phyloP scores from a whole-genome alignment of 1,140 invertebrate species.

The Microplitis mediator region DNA sequence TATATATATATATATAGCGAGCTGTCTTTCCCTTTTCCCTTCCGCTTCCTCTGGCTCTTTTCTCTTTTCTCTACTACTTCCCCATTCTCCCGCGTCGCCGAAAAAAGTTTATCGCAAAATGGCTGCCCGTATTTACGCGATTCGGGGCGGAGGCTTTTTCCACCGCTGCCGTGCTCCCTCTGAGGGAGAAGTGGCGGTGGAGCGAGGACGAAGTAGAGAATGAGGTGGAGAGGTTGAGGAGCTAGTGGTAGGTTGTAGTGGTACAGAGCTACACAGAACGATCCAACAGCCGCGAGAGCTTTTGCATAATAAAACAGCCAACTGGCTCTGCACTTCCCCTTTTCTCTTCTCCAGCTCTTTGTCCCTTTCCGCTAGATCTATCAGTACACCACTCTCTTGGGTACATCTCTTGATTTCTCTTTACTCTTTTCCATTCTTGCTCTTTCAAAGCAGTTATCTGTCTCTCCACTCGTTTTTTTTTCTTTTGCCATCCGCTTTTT shows the following conservation, averaged over 20 bases:
- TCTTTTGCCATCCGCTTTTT: background rate
- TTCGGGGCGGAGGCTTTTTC: constrained; percentile 60
- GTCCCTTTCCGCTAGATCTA: constrained; percentile 18
- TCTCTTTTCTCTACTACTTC: constrained; percentile 23
- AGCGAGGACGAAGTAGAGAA: background rate
- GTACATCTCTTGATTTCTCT: background rate
- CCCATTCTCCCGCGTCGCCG: constrained; percentile 14
- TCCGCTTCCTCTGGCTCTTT: no score
- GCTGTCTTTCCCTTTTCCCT: background rate
- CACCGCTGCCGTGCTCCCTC: constrained; percentile 40
- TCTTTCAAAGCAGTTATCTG: constrained; percentile 22
- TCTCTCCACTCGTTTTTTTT: constrained; percentile 9
- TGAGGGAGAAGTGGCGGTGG: constrained; percentile 8
- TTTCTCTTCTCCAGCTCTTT: constrained; percentile 17
- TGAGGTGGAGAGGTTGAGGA: background rate
- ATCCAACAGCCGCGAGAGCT: constrained; percentile 60
- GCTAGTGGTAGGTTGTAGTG: constrained; percentile 11
- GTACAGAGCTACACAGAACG: constrained; percentile 42
- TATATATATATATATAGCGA: no score
- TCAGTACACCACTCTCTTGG: background rate
- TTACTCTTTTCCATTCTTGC: background rate
- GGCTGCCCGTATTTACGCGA: constrained; percentile 62
- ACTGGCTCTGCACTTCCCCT: constrained; percentile 40
- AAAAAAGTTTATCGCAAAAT: constrained; percentile 63
- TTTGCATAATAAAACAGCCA: constrained; percentile 64